These are phyloP conservation scores for Sialia sialis DNA, from an alignment of 2,113 vertebrate genomes.

Conservation along the genomic window DNA sequence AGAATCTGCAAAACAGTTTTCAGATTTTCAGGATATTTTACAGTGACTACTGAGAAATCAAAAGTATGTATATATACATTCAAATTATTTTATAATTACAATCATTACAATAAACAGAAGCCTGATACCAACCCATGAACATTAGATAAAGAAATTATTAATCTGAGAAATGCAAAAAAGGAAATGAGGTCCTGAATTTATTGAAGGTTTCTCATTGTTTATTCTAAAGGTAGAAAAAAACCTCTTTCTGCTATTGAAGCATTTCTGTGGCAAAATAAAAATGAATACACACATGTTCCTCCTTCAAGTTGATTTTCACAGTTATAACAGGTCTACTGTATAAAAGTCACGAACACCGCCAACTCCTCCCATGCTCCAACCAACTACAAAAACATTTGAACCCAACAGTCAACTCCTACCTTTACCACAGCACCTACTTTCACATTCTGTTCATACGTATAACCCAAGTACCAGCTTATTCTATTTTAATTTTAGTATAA, in stretches of 20 bases:
- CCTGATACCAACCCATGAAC: neutral
- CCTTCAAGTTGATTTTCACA: neutral
- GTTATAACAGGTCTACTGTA: neutral
- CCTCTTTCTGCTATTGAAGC: neutral
- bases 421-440: neutral
- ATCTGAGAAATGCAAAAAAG: neutral
- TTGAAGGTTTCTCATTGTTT: neutral
- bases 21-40: neutral
- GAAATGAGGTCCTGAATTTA: neutral
- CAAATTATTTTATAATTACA: neutral
- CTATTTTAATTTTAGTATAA: neutral
- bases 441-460: neutral
- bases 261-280: neutral
- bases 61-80: neutral
- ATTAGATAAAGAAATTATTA: neutral
- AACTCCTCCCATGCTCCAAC: neutral
- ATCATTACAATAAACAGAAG: neutral
- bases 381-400: neutral
- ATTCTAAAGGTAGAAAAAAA: neutral
- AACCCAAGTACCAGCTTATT: neutral
- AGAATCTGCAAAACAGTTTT: neutral
- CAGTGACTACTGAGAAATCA: neutral
- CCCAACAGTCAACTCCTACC: neutral
- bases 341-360: neutral
- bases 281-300: neutral